Conservation (phyloP, 2,797 vertebrate genomes). For the Myotis planiceps region DNA sequence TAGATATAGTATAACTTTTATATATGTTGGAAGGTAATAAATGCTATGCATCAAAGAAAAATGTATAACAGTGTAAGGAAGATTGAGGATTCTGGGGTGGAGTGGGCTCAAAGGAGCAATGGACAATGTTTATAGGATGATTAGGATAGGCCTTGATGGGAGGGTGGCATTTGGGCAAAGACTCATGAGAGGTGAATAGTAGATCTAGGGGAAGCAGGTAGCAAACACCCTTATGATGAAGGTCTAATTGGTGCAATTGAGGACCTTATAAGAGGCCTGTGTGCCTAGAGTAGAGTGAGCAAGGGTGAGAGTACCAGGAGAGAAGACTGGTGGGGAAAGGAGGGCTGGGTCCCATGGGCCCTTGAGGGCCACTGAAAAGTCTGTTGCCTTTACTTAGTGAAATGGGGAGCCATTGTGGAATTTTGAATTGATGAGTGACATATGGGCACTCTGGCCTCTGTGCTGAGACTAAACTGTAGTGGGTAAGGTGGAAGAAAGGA, state of each 20-base stretch:
- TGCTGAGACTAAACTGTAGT: not conserved
- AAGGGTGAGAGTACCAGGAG: not conserved
- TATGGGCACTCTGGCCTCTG: not conserved
- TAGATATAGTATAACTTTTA: not conserved
- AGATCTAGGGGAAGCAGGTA: not conserved
- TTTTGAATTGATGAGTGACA: not conserved
- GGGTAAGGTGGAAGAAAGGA: not conserved
- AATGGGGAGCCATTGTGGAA: not conserved
- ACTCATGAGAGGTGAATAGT: not conserved
- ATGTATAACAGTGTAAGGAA: not conserved
- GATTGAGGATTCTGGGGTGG: not conserved
- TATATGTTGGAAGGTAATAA: not conserved
- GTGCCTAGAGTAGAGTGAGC: not conserved
- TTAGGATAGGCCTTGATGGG: not conserved
- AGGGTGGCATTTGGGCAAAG: not conserved
- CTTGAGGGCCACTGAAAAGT: not conserved
- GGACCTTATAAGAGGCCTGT: not conserved
- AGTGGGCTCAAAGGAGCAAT: not conserved
- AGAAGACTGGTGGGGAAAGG: too few species aligned
- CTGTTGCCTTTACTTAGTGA: not conserved
- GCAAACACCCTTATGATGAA: not conserved
- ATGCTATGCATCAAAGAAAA: not conserved
- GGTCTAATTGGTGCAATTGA: not conserved
- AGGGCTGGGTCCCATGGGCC: accelerated
- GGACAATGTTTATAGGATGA: too few species aligned